phyloP scores from a whole-genome alignment of 2,797 vertebrate genomes.

The Pangasius krempfi region DNA sequence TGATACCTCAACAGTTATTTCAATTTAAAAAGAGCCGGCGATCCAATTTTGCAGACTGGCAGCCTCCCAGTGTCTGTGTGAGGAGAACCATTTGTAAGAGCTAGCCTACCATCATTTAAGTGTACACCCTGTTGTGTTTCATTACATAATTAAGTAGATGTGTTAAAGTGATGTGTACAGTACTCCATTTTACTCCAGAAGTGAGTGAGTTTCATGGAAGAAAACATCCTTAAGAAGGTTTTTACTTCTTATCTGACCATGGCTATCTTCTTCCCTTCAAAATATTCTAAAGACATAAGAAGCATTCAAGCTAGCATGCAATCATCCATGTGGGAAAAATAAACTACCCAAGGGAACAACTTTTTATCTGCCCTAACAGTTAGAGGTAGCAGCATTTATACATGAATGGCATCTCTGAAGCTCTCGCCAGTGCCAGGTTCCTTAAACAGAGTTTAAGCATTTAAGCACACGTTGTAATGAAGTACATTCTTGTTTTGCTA shows the following conservation, averaged over 20 bases:
- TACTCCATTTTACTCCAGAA: conserved; percentile 7
- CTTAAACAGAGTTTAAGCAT: conserved; percentile 19
- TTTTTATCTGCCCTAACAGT: conserved; percentile 31
- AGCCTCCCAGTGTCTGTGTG: conserved; percentile 51
- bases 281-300: conserved; percentile 21
- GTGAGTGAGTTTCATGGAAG: background rate
- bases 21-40: conserved; percentile 62
- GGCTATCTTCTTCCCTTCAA: conserved; percentile 21
- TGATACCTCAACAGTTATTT: conserved; percentile 63
- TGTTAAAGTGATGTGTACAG: conserved; percentile 31
- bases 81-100: conserved; percentile 41
- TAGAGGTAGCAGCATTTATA: conserved; percentile 18
- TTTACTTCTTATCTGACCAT: conserved; percentile 7
- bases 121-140: conserved; percentile 42
- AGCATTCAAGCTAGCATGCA: conserved; percentile 8
- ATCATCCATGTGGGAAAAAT: conserved; percentile 21
- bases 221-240: background rate
- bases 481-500: background rate
- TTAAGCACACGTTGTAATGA: conserved; percentile 4
- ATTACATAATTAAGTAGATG: conserved; percentile 53
- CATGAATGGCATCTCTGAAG: background rate
- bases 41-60: conserved; percentile 63
- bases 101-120: conserved; percentile 16
- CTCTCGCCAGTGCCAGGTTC: background rate
- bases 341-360: conserved; percentile 33